A percentile compares a stretch with the other conserved stretches of the same genome.
These are phyloP conservation scores for Prionace glauca DNA, from an alignment of 2,797 vertebrate species.

Conservation along the genomic window DNA sequence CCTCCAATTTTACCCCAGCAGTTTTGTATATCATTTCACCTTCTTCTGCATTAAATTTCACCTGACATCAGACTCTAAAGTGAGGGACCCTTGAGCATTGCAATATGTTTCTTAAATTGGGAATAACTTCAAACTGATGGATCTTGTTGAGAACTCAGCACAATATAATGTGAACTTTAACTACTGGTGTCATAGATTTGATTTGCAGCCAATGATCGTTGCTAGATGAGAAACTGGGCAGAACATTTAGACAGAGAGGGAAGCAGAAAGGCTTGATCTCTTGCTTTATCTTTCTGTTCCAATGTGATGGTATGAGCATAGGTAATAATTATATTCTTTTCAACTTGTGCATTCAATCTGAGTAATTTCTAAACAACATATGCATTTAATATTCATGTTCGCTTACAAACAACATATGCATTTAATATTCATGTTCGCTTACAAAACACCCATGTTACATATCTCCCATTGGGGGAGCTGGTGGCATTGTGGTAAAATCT, in stretches of 20 bases:
- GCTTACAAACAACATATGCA: neutral
- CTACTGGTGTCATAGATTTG: neutral
- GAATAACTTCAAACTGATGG: neutral
- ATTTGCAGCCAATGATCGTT: neutral
- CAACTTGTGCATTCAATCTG: neutral
- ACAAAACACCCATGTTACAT: neutral
- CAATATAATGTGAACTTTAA: neutral
- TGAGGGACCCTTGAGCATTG: neutral
- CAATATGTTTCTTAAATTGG: neutral
- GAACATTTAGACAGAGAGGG: neutral
- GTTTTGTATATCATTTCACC: neutral
- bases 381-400: neutral
- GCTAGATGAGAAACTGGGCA: neutral
- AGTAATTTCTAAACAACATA: neutral
- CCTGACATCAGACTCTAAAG: neutral
- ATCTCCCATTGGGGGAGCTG: no score
- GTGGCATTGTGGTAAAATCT: no score
- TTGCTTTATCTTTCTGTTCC: neutral
- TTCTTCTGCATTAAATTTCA: neutral
- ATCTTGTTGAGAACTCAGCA: neutral
- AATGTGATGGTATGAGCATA: neutral
- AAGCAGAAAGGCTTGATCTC: neutral
- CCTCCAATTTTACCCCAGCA: neutral
- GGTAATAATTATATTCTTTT: neutral
- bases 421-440: neutral